phyloP scores from a whole-genome alignment of 2,797 vertebrate species.

The Pangasius sanitwongsei region DNA sequence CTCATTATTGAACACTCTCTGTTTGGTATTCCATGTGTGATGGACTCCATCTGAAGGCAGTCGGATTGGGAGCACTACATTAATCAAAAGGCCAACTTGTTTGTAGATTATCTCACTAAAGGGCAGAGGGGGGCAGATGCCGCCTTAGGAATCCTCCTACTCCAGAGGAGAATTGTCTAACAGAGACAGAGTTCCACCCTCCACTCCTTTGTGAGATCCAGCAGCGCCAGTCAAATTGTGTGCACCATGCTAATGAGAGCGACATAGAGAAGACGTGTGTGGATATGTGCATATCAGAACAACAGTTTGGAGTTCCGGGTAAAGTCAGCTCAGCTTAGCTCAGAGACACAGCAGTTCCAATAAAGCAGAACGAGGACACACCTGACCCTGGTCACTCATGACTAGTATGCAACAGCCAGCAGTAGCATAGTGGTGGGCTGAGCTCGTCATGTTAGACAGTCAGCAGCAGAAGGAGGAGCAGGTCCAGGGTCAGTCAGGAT shows the following conservation, averaged over 20 bases:
- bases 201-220: background rate
- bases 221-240: background rate
- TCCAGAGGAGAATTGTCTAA: conserved; percentile 37
- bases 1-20: conserved; percentile 41
- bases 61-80: conserved; percentile 45
- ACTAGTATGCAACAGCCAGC: conserved; percentile 44
- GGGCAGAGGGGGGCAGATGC: conserved; percentile 42
- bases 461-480: conserved; percentile 61
- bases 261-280: background rate
- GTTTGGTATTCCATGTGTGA: conserved; percentile 51
- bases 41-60: conserved; percentile 43
- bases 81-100: conserved; percentile 55
- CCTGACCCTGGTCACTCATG: conserved; percentile 46
- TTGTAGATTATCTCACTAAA: conserved; percentile 56
- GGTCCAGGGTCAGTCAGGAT: conserved; percentile 47
- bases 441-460: conserved; percentile 59
- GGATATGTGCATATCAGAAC: background rate
- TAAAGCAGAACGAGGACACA: background rate
- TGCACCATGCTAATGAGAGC: conserved; percentile 6
- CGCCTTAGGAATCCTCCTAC: conserved; percentile 43
- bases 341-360: background rate
- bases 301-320: conserved; percentile 10
- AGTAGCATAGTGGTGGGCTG: conserved; percentile 18
- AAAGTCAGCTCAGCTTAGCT: background rate
- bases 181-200: background rate